Conservation (phyloP, 2,113 vertebrate genomes). For the Heterotilapia buettikoferi region DNA sequence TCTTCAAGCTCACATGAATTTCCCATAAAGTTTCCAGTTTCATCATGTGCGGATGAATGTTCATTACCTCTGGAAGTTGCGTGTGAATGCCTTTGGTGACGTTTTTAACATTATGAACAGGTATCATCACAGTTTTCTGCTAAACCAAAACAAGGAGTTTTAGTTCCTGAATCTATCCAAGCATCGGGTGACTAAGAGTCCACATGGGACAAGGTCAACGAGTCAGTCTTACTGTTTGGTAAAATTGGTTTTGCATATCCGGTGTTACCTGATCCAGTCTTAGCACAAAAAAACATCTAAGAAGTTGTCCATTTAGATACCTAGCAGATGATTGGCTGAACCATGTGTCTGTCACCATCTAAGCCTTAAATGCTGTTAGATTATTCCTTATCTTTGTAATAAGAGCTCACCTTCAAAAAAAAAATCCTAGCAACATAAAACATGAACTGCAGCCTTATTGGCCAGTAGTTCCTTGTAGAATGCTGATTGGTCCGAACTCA, state of each 20-base stretch:
- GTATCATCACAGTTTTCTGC: accelerated
- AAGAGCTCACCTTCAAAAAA: not conserved
- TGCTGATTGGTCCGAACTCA: not conserved
- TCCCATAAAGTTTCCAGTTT: not conserved
- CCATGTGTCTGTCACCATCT: not conserved
- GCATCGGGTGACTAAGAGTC: not conserved
- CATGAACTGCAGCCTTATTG: not conserved
- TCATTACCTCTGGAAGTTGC: not conserved
- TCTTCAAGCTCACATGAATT: not conserved
- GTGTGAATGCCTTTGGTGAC: accelerated
- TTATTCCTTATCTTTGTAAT: not conserved
- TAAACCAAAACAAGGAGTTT: not conserved
- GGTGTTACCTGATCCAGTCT: not conserved
- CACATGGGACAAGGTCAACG: not conserved
- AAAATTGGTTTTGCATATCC: accelerated
- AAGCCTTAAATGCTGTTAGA: not conserved
- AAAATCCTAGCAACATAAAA: not conserved
- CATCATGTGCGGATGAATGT: not conserved
- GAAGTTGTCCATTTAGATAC: not conserved
- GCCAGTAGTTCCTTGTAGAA: not conserved
- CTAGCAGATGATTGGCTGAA: not conserved
- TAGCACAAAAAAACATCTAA: not conserved
- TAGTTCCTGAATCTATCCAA: not conserved
- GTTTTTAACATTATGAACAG: not conserved
- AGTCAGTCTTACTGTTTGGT: accelerated